A percentile compares a stretch with the other conserved stretches of the same genome.
These are phyloP conservation scores for Mirza zaza DNA, from an alignment of 2,113 vertebrate species.

Conservation along the genomic window DNA sequence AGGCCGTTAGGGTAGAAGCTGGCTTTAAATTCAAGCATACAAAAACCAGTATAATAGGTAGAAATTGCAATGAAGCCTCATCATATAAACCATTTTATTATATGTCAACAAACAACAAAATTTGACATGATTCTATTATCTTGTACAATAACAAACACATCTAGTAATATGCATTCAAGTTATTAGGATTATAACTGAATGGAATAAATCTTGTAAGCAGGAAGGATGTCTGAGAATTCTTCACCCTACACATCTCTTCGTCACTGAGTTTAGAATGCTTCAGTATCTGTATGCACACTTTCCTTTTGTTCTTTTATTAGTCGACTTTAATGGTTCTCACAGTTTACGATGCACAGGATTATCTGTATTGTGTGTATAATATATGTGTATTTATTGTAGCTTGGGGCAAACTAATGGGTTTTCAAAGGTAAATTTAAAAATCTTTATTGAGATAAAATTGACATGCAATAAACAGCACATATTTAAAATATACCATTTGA, in stretches of 20 bases:
- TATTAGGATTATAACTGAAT: neutral
- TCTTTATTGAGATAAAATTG: neutral
- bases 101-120: neutral
- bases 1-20: neutral
- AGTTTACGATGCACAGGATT: neutral
- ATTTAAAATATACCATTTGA: neutral
- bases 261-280: neutral
- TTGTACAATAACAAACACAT: neutral
- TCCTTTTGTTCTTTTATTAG: neutral
- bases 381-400: neutral
- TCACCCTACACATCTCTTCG: neutral
- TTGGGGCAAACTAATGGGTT: neutral
- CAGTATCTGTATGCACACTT: neutral
- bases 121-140: neutral
- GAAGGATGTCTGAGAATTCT: neutral
- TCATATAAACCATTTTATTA: conserved; percentile 34
- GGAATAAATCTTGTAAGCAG: neutral
- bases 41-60: neutral
- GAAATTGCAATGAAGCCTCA: neutral
- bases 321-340: neutral
- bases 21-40: neutral
- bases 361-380: neutral
- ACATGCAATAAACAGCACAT: neutral
- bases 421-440: conserved; percentile 7
- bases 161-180: neutral